Conservation (phyloP, 30 jellyfish, hydroid and myxozoan genomes). For the Cassiopea xamachana region DNA sequence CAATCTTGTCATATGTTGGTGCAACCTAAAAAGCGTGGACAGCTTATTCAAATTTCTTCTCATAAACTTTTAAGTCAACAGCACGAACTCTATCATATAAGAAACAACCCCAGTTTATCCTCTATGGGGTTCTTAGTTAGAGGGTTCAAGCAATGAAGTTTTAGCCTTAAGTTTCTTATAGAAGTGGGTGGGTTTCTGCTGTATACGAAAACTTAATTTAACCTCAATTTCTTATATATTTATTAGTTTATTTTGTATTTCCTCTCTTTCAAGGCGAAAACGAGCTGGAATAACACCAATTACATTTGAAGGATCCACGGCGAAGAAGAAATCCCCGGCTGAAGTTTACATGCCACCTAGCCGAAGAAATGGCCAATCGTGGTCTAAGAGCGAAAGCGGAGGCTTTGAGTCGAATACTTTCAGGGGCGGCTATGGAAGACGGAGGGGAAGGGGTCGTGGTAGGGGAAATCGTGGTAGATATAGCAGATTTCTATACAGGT, state of each 20-base stretch:
- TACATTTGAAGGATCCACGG: slow-evolving; percentile 82
- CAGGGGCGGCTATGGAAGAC: slow-evolving; percentile 74
- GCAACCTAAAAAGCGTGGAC: no score
- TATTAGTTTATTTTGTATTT: not conserved
- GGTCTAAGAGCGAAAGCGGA: slow-evolving; percentile 7
- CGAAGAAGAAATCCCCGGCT: slow-evolving; percentile 60
- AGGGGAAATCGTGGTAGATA: slow-evolving; percentile 69
- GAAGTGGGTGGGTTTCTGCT: no score
- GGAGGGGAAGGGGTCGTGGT: slow-evolving; percentile 83
- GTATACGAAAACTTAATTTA: not conserved
- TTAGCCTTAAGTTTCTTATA: no score
- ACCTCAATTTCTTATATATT: not conserved
- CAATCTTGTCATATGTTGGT: no score
- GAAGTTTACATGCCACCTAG: slow-evolving; percentile 85
- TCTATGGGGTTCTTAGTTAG: no score
- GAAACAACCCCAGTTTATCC: no score
- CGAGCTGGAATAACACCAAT: slow-evolving; percentile 99
- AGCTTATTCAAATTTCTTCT: no score
- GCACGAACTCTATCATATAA: no score
- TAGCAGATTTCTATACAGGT: slow-evolving; percentile 83
- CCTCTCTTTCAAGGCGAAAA: slow-evolving; percentile 72
- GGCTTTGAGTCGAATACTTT: slow-evolving; percentile 31
- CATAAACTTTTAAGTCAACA: no score
- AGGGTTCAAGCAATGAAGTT: no score
- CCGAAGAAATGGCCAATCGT: slow-evolving; percentile 70